Base-by-base conservation (phyloP, 2,888 invertebrate species). In the Drosophila anomelani region DNA sequence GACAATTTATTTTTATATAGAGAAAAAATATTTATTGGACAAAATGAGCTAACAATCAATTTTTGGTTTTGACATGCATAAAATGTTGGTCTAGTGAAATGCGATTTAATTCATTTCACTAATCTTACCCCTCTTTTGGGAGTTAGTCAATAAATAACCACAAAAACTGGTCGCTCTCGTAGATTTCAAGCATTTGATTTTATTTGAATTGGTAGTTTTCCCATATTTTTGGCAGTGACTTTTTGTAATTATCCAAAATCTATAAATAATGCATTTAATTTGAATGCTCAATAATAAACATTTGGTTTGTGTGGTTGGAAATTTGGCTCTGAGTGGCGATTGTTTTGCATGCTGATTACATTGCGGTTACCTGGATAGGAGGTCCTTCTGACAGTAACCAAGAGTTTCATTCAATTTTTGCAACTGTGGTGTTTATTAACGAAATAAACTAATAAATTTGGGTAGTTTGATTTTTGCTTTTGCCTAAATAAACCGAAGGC, bases 251-350 rank as follows among this genome's bases (percentile, higher is more conserved):
- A 82, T 87, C 71, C 53, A 73, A 73, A 78, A 85, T 84, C 72
- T 74, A 85, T 85, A 80, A 85, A 85, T 85, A 86, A 80, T 85
- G 73, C 55, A 85, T 86, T 84, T 79, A 76, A 84, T 88, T 84
- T 78, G 80, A 71, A 79, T 84, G 88, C 85, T 85, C 79, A 88
- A 85, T 88, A 86, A 85, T 88, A 85, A 85, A 85, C 80, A 85
- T 86, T 86, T 41, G 79, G 81, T 77, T 78, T 67, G 56, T 80
- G 88, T 44, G 85, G 85, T 76, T 75, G 38, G 66, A 67, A 71
- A 68, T 54, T 38, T 20, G 43, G 36, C 32, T 46, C 34, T 43
- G 80, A 66, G 66, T 44, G 54, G 39, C 38, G 36, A 55, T 39
- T 67, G 67, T 67, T 67, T 55, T 47, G 66, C 46, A 46, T n/a